A percentile compares a stretch with the other conserved stretches of the same genome.
These are phyloP conservation scores for Ceyx erithaca DNA, from an alignment of 2,797 vertebrate genomes.

Conservation along the genomic window DNA sequence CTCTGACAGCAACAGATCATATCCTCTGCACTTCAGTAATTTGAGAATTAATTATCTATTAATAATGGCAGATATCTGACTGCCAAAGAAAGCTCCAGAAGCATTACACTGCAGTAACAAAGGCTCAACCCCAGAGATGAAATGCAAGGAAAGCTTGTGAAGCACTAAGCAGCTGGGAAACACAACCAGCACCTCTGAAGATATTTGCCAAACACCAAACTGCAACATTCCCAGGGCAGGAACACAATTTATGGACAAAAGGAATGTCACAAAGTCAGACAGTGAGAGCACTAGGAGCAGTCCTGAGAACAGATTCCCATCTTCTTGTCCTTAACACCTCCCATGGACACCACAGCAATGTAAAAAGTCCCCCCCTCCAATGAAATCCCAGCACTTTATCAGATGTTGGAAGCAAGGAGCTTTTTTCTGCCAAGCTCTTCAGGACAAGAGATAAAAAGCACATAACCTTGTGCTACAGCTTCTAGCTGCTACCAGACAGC, in stretches of 20 bases:
- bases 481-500: background rate
- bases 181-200: background rate
- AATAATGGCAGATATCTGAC: background rate
- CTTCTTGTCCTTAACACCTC: background rate
- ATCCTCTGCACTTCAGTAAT: background rate
- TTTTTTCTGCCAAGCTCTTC: background rate
- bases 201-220: background rate
- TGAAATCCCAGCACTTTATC: background rate
- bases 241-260: background rate
- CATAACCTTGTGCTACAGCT: background rate
- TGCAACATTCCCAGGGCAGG: background rate
- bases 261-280: background rate
- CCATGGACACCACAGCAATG: background rate
- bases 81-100: background rate
- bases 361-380: background rate
- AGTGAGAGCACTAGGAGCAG: background rate
- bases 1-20: background rate
- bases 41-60: background rate
- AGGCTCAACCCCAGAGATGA: rapidly evolving
- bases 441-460: background rate
- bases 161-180: background rate
- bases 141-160: background rate
- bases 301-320: background rate
- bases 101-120: background rate
- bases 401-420: background rate